A percentile compares a stretch with the other conserved stretches of the same genome.
These are phyloP conservation scores for Oxyteleia sp. DNA, from an alignment of 2,888 invertebrate species.

Conservation along the genomic window DNA sequence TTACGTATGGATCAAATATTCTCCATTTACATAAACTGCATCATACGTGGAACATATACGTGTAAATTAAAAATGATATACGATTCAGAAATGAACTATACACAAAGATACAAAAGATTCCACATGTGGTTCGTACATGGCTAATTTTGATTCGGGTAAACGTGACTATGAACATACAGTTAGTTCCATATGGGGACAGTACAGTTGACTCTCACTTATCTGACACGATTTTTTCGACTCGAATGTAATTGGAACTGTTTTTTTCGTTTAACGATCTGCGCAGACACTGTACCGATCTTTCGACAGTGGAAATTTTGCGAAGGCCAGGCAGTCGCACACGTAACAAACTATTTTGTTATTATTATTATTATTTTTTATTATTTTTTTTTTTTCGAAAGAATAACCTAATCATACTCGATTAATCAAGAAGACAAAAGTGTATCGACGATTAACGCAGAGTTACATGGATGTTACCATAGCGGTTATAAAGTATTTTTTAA, in stretches of 20 bases:
- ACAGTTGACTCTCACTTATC: constrained; percentile 68
- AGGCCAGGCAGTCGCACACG: constrained; percentile 19
- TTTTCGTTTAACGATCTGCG: constrained; percentile 3
- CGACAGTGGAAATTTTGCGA: not conserved
- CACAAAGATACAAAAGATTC: no score
- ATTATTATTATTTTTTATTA: no score
- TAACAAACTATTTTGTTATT: constrained; percentile 48
- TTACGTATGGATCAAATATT: no score
- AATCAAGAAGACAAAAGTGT: constrained; percentile 12
- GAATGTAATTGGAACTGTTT: not conserved
- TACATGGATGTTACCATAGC: constrained; percentile 50
- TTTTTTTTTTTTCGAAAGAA: constrained; percentile 51
- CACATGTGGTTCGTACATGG: not conserved
- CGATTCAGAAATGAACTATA: no score
- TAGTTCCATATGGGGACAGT: constrained; percentile 58
- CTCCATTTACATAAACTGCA: no score
- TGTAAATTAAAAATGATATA: no score
- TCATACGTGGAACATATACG: no score
- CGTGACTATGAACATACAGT: constrained; percentile 68
- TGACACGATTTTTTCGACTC: constrained; percentile 32
- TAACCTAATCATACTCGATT: constrained; percentile 59
- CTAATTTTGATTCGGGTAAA: constrained; percentile 26
- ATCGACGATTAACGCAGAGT: constrained; percentile 49
- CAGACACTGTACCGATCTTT: constrained; percentile 9
- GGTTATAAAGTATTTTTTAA: constrained; percentile 61